These are phyloP conservation scores for Garrulus glandarius DNA, from an alignment of 2,797 vertebrate species.

Conservation along the genomic window DNA sequence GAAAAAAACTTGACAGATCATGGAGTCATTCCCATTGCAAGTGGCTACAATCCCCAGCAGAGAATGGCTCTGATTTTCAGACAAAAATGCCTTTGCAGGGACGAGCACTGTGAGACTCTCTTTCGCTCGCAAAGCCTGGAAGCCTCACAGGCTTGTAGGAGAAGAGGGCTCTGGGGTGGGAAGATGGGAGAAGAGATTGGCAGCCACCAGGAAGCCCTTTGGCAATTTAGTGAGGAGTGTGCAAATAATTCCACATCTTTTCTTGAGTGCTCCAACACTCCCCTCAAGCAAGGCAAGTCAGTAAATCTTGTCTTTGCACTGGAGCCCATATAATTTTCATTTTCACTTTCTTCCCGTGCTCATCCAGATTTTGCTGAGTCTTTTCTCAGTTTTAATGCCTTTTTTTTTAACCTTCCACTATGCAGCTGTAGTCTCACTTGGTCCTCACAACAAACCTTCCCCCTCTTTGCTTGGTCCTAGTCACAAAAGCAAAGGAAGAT, in stretches of 20 bases:
- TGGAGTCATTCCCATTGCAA: background rate
- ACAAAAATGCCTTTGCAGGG: background rate
- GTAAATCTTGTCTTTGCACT: background rate
- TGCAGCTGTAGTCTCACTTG: background rate
- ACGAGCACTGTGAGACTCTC: background rate
- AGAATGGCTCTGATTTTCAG: background rate
- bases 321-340: background rate
- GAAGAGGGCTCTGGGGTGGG: background rate
- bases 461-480: background rate
- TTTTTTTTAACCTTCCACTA: background rate
- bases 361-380: background rate
- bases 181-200: background rate
- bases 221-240: background rate
- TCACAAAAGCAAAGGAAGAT: background rate
- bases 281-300: background rate
- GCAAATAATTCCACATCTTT: background rate
- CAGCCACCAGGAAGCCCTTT: background rate
- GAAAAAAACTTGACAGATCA: background rate
- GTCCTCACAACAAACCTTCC: background rate
- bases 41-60: background rate
- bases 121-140: background rate
- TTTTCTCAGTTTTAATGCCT: background rate
- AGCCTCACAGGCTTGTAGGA: background rate
- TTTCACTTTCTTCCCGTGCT: background rate
- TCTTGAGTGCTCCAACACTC: background rate